Evolutionary conservation across 2,797 vertebrate genomes (phyloP).

Genomic region (Acanthiza pusilla): DNA sequence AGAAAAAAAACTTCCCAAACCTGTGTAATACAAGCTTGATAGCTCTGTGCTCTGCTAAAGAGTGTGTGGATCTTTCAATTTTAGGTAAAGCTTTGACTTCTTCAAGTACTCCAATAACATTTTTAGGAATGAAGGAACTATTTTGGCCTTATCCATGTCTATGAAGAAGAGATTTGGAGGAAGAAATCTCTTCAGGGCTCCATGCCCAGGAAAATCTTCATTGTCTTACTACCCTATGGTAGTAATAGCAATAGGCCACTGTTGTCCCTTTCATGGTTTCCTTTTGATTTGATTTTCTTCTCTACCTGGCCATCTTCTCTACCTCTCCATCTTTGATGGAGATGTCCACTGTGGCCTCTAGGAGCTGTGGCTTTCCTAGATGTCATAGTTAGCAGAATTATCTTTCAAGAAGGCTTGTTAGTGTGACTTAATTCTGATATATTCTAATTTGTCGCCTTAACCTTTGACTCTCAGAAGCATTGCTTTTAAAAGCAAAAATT

Average conservation of each 20-base stretch:
- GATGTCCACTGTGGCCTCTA: background rate
- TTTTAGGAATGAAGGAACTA: background rate
- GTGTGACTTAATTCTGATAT: background rate
- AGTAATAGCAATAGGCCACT: background rate
- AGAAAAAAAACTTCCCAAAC: background rate
- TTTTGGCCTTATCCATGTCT: background rate
- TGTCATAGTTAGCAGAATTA: background rate
- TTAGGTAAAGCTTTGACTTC: background rate
- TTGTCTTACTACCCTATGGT: background rate
- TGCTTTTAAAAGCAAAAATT: background rate
- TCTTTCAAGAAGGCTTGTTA: background rate
- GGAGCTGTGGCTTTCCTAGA: background rate
- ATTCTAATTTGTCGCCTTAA: background rate
- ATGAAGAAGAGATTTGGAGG: background rate
- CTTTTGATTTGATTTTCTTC: background rate
- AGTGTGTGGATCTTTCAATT: background rate
- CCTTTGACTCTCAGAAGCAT: background rate
- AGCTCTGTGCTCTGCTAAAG: background rate
- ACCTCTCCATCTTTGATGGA: background rate
- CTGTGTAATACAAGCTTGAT: background rate
- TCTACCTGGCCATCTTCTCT: background rate
- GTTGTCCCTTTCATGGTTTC: background rate
- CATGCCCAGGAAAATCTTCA: background rate
- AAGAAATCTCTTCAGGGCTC: background rate
- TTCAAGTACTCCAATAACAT: background rate